Percentiles rank a stretch among this genome's conserved stretches.
These are phyloP conservation scores for Nixonia krombeini DNA, from an alignment of 1,140 invertebrate species.

Conservation along the genomic window DNA sequence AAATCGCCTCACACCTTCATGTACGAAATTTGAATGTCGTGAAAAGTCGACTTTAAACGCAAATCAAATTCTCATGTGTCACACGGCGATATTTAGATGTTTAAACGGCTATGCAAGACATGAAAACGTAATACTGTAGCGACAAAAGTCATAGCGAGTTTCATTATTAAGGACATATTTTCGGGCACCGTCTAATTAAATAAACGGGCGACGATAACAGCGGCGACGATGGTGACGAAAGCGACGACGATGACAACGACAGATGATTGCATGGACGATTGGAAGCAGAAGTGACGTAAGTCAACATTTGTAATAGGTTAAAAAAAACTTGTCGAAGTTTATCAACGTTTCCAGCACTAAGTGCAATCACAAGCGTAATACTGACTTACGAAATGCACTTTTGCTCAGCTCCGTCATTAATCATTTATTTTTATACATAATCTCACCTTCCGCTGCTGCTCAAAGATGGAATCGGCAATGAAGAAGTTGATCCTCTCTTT, in stretches of 20 bases:
- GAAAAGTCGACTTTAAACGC: too few relatives aligned
- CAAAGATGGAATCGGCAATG: slow-evolving; percentile 58
- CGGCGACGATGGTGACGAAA: slow-evolving; percentile 1
- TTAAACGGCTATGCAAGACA: too few relatives aligned
- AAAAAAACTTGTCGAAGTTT: too few relatives aligned
- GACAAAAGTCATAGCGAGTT: too few relatives aligned
- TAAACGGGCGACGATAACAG: neutral
- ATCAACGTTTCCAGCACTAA: too few relatives aligned
- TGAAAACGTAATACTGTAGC: too few relatives aligned
- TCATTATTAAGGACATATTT: too few relatives aligned
- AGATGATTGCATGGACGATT: neutral
- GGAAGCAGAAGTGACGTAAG: slow-evolving; percentile 7
- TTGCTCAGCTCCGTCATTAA: neutral
- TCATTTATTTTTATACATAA: slow-evolving; percentile 4
- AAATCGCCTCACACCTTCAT: slow-evolving; percentile 31
- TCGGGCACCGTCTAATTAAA: too few relatives aligned
- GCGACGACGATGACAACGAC: neutral
- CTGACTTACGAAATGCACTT: neutral
- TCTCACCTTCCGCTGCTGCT: slow-evolving; percentile 66
- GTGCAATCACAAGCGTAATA: too few relatives aligned
- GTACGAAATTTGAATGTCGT: too few relatives aligned
- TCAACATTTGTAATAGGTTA: slow-evolving; percentile 21
- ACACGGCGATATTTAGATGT: too few relatives aligned
- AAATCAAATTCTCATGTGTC: too few relatives aligned
- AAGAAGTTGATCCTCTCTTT: slow-evolving; percentile 64